Evolutionary conservation across 2,797 vertebrate genomes (phyloP), one percentile per base, ranked within the genome.

Genomic region (Diplodus sargus): DNA sequence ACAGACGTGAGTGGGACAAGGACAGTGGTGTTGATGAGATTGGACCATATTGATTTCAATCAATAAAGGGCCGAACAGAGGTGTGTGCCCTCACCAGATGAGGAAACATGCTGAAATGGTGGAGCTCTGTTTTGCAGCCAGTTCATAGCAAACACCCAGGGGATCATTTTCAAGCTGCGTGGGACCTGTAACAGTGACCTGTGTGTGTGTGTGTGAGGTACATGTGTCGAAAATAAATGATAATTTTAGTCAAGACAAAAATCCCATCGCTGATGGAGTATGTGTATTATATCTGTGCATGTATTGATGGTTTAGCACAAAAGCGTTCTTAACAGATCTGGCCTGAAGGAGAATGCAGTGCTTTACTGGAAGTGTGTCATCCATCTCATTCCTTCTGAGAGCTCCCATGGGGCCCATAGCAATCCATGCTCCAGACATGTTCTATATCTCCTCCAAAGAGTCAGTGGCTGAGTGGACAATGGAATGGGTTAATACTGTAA

Each of bases 11-110:
- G 78, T 30, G 63, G 79, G 76, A 79, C 88, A 92, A 92, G 85
- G 91, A 92, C 88, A 88, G 81, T 51, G 67, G 73, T 64, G 84
- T 62, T 90, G 89, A 93, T 93, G 92, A 89, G 84, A 93, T 90
- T 90, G 87, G 90, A 85, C 78, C 51, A 72, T 90, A 93, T 90
- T 91, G 93, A 95, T 93, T 93, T 81, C 83, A 90, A 94, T 94
- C 90, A 91, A 92, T 84, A 85, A 68, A 62, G 49, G 74, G 76
- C 74, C 71, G 68, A 89, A 88, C 66, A 74, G 73, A 86, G 75
- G 76, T 87, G 60, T 76, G 39, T 71, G 75, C 60, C 71, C 89
- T 87, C 70, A 54, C 39, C 61, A 82, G 66, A 90, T 81, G 72
- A 89, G 70, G 75, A 91, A 93, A 85, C 49, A 60, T 74, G 83